Conservation (phyloP, 2,113 vertebrate genomes). For the Saccopteryx bilineata region DNA sequence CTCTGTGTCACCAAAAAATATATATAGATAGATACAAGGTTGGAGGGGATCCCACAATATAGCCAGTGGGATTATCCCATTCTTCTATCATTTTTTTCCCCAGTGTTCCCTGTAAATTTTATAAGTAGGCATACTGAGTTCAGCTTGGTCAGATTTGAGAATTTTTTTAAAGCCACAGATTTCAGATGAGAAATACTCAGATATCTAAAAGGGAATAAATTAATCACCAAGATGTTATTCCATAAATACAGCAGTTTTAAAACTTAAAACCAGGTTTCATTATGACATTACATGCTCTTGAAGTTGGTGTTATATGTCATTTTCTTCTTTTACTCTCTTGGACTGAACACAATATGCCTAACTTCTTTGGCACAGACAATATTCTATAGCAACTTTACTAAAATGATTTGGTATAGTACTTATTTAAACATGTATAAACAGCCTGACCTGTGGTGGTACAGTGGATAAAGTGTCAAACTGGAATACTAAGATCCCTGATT, state of each 20-base stretch:
- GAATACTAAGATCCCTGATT: too few species aligned
- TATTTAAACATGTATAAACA: slow-evolving; percentile 53
- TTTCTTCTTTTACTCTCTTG: not conserved
- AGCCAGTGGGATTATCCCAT: not conserved
- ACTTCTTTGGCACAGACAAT: not conserved
- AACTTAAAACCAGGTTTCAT: slow-evolving; percentile 36
- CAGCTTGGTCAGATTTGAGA: not conserved
- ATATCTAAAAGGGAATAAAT: not conserved
- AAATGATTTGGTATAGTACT: not conserved
- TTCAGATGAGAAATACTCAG: not conserved
- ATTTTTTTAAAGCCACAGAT: not conserved
- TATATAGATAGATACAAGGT: not conserved
- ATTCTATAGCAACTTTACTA: not conserved
- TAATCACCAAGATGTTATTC: not conserved
- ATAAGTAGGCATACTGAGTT: not conserved
- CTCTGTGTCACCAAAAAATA: too few species aligned
- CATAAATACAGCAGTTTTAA: slow-evolving; percentile 13
- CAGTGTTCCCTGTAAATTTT: not conserved
- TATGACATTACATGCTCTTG: not conserved
- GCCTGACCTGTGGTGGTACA: too few species aligned
- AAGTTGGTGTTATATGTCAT: not conserved
- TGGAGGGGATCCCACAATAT: not conserved
- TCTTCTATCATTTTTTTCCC: not conserved
- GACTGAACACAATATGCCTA: not conserved
- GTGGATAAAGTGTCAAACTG: too few species aligned